Base-by-base conservation (phyloP, 2,888 invertebrate genomes). In the Campoletis raptor region DNA sequence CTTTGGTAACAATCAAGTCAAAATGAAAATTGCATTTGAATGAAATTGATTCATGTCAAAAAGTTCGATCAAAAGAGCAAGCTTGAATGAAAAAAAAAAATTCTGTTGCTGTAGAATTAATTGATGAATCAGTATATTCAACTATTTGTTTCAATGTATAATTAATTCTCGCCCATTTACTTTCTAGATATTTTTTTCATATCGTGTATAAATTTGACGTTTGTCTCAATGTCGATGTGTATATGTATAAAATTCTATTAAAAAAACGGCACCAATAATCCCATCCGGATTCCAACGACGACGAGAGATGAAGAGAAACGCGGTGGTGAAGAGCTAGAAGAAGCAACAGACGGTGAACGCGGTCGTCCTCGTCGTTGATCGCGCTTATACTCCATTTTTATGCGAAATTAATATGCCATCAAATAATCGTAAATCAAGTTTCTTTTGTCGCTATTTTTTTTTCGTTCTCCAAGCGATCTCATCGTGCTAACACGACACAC, bases 371-470 rank as follows among this genome's bases (percentile, higher is more conserved):
- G 57, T 79, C 69, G 73, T 81, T 72, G 82, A 82, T 61, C 57
- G 64, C 78, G 64, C 79, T 81, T 82, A 85, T 85, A 82, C 74
- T 82, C 70, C 73, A 87, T 87, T 87, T 87, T 85, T 84, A 87
- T 85, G 84, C 84, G 86, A 84, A 85, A 87, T 87, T 87, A 85
- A 87, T 87, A 87, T 87, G 70, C 86, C 86, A 87, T 87, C 76
- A 87, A 87, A 87, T 84, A 54, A 87, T 85, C 86, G 84, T 87
- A 87, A 87, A 87, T 87, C 84, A 87, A 70, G 79, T 67, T 87
- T 87, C 88, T 77, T 88, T 82, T 83, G 81, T 85, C 83, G 81
- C 67, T 83, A 45, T 80, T 81, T 61, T 76, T 73, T 61, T 73
- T n/a, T 30, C 52, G 64, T 70, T 24, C 30, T 77, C 66, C 48